These are phyloP conservation scores for Parnassius smintheus DNA, from an alignment of 2,888 invertebrate genomes.

Conservation along the genomic window DNA sequence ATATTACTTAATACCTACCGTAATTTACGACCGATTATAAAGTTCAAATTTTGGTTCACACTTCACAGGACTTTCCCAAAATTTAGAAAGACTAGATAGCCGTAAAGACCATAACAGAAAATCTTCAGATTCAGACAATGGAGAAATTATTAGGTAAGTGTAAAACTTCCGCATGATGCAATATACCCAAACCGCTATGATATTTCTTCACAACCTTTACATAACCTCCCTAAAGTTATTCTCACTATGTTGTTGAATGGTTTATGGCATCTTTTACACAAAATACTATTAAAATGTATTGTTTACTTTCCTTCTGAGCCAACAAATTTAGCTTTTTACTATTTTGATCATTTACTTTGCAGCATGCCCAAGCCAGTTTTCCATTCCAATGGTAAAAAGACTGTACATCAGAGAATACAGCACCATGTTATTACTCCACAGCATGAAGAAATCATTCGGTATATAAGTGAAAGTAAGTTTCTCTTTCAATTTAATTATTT, in stretches of 20 bases:
- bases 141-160: conserved; percentile 84
- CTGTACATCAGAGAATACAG: conserved; percentile 82
- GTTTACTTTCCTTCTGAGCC: no score
- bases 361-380: conserved; percentile 92
- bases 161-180: conserved; percentile 36
- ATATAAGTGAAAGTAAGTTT: conserved; percentile 92
- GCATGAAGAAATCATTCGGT: conserved; percentile 93
- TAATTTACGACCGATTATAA: conserved; percentile 30
- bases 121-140: conserved; percentile 84
- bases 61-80: conserved; percentile 89
- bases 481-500: neutral
- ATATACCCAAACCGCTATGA: conserved; percentile 38
- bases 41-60: conserved; percentile 60
- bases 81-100: conserved; percentile 89
- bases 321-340: no score
- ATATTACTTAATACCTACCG: conserved; percentile 13
- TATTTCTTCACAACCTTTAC: conserved; percentile 74
- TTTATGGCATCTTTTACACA: no score
- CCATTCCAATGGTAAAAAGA: conserved; percentile 85
- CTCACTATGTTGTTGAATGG: conserved; percentile 23
- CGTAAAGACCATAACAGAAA: conserved; percentile 86
- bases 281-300: no score
- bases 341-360: conserved; percentile 43
- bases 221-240: conserved; percentile 62
- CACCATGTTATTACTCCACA: conserved; percentile 85